Evolutionary conservation across 1,140 invertebrate species (phyloP), one percentile per base, ranked within the genome.

Genomic region (Melipona quadrifasciata): DNA sequence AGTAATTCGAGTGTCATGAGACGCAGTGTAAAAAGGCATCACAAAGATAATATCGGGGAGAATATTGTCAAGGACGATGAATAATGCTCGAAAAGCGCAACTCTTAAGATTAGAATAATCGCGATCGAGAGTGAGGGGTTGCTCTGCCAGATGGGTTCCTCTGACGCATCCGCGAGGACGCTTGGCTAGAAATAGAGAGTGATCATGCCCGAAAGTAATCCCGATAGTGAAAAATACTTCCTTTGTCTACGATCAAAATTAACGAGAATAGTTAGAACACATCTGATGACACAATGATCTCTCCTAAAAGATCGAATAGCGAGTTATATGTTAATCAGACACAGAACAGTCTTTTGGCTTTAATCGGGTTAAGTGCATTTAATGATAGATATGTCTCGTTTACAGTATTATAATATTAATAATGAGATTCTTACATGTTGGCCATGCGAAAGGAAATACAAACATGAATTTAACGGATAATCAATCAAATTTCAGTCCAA

Each of bases 121-220:
- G 4, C 27, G 61, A 75, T 75, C 31, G 61, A 73, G 71, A 75
- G 34, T 67, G 39, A 75, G 61, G 31, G 31, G 12, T n/a, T n/a
- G n/a, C n/a, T n/a, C n/a, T n/a, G 76, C 24, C 80, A 76, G 81
- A 77, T 82, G 53, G 17, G 34, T 51, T 57, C 16, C 58, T 75
- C 24, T 82, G 73, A 76, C 73, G 81, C 73, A 82, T 55, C 21
- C 61, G 3, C 53, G 55, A 81, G 21, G 19, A 77, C 31, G 31
- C 34, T 70, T 24, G n/a, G 21, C 65, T 77, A 70, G 74, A 83
- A 83, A 77, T 77, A 83, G 81, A 68, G 3, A 68, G 58, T 77
- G 64, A 83, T 17, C 27, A 24, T 55, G 12, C 31, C 34, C 24
- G 24, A 17, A 19, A 68, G 71, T n/a, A 55, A 31, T 53, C 27